Percentiles rank a stretch among this genome's conserved stretches.
Evolutionary conservation across 1,140 invertebrate species (phyloP).

Genomic region (Antheraea mylitta): DNA sequence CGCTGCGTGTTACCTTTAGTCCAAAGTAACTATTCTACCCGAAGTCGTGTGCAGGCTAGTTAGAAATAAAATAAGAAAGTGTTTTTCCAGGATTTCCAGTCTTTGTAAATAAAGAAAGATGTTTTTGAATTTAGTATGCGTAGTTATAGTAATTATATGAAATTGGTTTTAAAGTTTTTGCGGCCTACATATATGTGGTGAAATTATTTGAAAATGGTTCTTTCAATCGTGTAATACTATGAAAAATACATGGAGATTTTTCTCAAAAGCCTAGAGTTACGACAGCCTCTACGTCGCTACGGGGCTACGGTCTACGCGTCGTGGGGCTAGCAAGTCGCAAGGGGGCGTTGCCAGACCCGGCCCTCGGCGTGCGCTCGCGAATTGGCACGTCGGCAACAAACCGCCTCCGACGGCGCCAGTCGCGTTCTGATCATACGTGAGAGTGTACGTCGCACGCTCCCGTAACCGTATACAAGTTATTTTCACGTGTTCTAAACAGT

Average conservation of each 20-base stretch:
- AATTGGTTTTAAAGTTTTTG: too few species aligned
- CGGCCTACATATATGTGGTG: too few species aligned
- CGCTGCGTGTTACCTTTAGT: too few species aligned
- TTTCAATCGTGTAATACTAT: not conserved
- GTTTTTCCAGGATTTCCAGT: too few species aligned
- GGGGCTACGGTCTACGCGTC: conserved; percentile 35
- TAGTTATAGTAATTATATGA: too few species aligned
- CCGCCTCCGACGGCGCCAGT: conserved; percentile 31
- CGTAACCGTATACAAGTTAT: conserved; percentile 29
- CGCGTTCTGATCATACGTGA: conserved; percentile 37
- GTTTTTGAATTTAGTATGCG: too few species aligned
- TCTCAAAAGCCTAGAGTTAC: not conserved
- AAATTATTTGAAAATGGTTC: not conserved
- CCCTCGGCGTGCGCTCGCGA: conserved; percentile 43
- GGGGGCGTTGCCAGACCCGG: conserved; percentile 47
- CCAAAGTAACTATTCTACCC: too few species aligned
- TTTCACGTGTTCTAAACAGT: conserved; percentile 37
- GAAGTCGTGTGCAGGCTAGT: too few species aligned
- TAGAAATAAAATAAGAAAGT: too few species aligned
- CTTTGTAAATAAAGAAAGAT: too few species aligned
- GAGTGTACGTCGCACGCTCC: conserved; percentile 28
- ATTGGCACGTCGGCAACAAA: conserved; percentile 32
- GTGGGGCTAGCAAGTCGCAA: conserved; percentile 23
- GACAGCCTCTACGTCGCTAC: conserved; percentile 45
- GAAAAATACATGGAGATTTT: conserved; percentile 2